phyloP scores from a whole-genome alignment of 2,113 vertebrate species.

The Acinonyx jubatus region DNA sequence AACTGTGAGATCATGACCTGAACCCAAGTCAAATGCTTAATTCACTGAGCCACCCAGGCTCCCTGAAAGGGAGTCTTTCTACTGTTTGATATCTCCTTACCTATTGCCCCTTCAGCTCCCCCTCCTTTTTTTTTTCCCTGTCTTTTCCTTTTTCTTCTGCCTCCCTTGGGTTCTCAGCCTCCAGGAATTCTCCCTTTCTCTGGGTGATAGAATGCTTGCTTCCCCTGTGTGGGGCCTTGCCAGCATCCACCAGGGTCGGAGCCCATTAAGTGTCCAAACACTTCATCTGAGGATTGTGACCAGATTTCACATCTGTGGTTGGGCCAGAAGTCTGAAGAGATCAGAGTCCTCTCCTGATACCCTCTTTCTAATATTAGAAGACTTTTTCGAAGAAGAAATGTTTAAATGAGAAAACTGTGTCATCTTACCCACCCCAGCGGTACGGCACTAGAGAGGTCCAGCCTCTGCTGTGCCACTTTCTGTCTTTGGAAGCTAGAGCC shows the following conservation, averaged over 20 bases:
- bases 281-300: neutral
- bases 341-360: neutral
- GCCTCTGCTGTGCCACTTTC: neutral
- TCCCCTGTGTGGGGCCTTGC: neutral
- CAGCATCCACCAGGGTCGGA: neutral
- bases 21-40: too few relatives aligned
- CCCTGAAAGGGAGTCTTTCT: neutral
- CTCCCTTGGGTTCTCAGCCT: neutral
- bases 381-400: neutral
- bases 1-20: too few relatives aligned
- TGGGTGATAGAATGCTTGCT: neutral
- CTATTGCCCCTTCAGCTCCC: neutral
- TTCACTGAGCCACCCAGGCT: too few relatives aligned
- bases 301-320: neutral
- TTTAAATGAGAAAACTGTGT: neutral
- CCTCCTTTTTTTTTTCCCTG: fast-evolving
- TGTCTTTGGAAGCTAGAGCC: neutral
- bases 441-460: fast-evolving
- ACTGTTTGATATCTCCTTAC: neutral
- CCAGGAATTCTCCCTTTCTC: neutral
- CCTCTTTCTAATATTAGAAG: neutral
- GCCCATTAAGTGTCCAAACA: fast-evolving
- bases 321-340: neutral
- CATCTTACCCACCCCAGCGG: fast-evolving
- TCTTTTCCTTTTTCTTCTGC: neutral